Evolutionary conservation across 2,888 invertebrate species (phyloP).

Genomic region (Polyommatus iphigenia): DNA sequence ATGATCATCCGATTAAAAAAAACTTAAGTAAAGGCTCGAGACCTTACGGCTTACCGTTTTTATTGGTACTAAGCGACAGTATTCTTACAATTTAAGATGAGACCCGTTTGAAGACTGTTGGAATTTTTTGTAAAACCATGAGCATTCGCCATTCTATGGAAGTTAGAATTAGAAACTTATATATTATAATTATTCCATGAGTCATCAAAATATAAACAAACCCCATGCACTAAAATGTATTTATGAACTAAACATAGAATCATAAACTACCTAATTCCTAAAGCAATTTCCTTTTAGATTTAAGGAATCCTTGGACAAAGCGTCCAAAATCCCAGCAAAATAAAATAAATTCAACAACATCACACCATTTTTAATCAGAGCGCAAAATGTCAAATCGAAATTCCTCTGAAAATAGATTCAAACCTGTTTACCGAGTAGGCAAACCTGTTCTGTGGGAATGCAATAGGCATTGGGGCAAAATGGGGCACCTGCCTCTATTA

Average conservation of each 20-base stretch:
- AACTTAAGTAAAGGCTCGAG: not conserved
- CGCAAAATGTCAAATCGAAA: not conserved
- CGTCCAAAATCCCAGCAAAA: not conserved
- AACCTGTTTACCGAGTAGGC: constrained; percentile 3
- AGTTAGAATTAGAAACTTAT: too few species aligned
- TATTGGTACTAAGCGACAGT: not conserved
- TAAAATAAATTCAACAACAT: not conserved
- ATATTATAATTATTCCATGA: too few species aligned
- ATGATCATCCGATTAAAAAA: not conserved
- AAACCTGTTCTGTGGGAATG: constrained; percentile 19
- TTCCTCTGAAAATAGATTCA: constrained; percentile 10
- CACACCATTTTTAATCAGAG: not conserved
- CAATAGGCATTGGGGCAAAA: not conserved
- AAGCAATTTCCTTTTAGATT: too few species aligned
- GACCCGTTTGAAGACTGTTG: not conserved
- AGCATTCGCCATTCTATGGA: too few species aligned
- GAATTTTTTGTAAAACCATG: too few species aligned
- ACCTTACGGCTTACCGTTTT: not conserved
- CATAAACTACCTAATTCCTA: too few species aligned
- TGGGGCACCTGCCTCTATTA: not conserved
- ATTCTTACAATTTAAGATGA: not conserved
- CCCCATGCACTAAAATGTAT: too few species aligned
- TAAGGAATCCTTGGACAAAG: too few species aligned
- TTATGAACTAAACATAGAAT: too few species aligned
- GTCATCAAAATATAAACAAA: too few species aligned